Evolutionary conservation across 2,888 invertebrate species (phyloP), one percentile per base, ranked within the genome.

Genomic region (Hypselothyrea guttata): DNA sequence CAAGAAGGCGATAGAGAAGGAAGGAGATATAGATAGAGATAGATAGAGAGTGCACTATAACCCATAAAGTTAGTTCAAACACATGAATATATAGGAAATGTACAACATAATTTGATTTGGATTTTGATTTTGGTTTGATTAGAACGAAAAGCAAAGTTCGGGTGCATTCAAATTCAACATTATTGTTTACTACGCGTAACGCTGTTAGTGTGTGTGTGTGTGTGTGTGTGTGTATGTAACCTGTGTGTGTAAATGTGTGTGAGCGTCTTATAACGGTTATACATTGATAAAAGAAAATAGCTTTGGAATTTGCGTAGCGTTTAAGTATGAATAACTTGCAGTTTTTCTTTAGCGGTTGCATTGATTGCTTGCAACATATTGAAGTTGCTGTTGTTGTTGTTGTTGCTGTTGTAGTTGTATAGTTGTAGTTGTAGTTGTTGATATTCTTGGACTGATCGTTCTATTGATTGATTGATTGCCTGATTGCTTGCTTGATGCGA

Each of bases 211-310:
- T 4, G 22, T 53, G 55, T 71, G 51, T 54, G 66, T 51, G 42
- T 45, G 42, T 56, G 38, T 54, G 41, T 51, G 59, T 58, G 54
- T 48, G 56, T 61, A 38, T 51, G 51, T 58, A 42, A 53, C 40
- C 42, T 40, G 55, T 37, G 51, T 45, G 49, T 62, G 53, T 58
- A 37, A 60, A 28, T 58, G 33, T 34, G 34, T 65, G 30, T 59
- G 64, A 56, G 67, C 66, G 61, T 74, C 56, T 75, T 64, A 79
- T 82, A 85, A 78, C 76, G 82, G 79, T 84, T 84, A 84, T 84
- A 79, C 78, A 84, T 84, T 84, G 61, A 84, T 71, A 71, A 4
- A 22, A 22, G 22, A 63, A 64, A 77, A 37, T 49, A 72, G 72
- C 72, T 83, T 79, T 71, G 68, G 54, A 33, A 68, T 64, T 81